Conservation (phyloP, 2,113 vertebrate genomes). For the Phrynosoma blainvillii region DNA sequence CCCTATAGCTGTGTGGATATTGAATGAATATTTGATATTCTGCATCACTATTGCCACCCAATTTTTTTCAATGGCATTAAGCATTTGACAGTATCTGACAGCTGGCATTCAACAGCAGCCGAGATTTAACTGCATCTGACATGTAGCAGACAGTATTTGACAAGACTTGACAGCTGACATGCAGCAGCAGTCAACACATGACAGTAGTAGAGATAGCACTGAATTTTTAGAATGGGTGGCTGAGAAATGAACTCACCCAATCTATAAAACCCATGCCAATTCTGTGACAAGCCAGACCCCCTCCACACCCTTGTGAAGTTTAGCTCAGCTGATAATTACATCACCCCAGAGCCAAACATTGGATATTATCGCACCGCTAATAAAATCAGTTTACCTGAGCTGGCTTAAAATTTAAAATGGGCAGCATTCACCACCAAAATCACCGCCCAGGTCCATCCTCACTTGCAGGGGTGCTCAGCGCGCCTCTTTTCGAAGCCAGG, state of each 20-base stretch:
- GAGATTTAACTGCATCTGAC: constrained; percentile 1
- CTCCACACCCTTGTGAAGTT: not conserved
- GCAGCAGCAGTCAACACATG: not conserved
- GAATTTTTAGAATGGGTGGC: not conserved
- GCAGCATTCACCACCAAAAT: no score
- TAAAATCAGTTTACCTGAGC: no score
- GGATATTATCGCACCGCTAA: no score
- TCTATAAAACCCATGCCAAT: not conserved
- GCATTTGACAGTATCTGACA: constrained; percentile 5
- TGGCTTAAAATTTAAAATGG: no score
- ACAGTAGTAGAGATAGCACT: not conserved
- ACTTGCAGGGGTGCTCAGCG: no score
- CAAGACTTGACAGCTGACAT: not conserved
- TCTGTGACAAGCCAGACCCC: not conserved
- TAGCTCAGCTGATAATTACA: not conserved
- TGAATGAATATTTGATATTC: not conserved
- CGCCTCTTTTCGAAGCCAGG: no score
- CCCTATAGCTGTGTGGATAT: not conserved
- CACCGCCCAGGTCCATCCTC: no score
- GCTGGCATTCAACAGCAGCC: not conserved
- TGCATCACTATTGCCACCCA: not conserved
- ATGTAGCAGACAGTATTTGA: not conserved
- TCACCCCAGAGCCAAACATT: not conserved
- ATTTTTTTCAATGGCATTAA: not conserved
- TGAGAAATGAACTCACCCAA: not conserved